Evolutionary conservation across 2,797 vertebrate genomes (phyloP), one percentile per base, ranked within the genome.

Genomic region (Tympanoctomys barrerae): DNA sequence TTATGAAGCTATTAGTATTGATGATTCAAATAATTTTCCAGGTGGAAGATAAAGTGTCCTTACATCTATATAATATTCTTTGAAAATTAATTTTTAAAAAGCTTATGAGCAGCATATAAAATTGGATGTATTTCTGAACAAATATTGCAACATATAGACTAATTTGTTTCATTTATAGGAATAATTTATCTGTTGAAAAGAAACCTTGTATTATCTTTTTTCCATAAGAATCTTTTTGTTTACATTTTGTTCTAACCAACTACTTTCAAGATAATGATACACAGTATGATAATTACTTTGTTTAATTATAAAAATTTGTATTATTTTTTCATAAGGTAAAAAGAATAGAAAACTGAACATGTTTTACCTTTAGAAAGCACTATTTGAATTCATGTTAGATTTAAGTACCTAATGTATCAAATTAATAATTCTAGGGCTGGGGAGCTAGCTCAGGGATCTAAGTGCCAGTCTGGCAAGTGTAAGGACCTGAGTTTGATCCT

Each of bases 1-100:
- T 96, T 92, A 80, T 22, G 7, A 92, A 91, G 68, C 13, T 75
- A 59, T 52, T 70, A 36, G 7, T 87, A 62, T 59, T 89, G 22
- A 73, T 5, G 36, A 42, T 39, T n/a, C 33, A 94, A 88, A 62
- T 80, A 82, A 85, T 66, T 96, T 84, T 78, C 78, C 39, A 87
- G 28, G 5, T 62, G 46, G 21, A 64, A 92, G 52, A 78, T 46
- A 12, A 89, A 68, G 62, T 75, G 52, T 75, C 66, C 52, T 93
- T 57, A 84, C 3, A 87, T 84, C 16, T 86, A 28, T 57, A 28
- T 39, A 54, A 64, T 80, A 80, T 62, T 52, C 14, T 79, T 78
- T 68, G 54, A 91, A 90, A 70, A 83, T 13, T 89, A 54, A 28
- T 52, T 78, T 78, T 52, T 52, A 33, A 52, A 33, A 78, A 52